Evolutionary conservation across 2,888 invertebrate genomes (phyloP), one percentile per base, ranked within the genome.

Genomic region (Tenthredo livida): DNA sequence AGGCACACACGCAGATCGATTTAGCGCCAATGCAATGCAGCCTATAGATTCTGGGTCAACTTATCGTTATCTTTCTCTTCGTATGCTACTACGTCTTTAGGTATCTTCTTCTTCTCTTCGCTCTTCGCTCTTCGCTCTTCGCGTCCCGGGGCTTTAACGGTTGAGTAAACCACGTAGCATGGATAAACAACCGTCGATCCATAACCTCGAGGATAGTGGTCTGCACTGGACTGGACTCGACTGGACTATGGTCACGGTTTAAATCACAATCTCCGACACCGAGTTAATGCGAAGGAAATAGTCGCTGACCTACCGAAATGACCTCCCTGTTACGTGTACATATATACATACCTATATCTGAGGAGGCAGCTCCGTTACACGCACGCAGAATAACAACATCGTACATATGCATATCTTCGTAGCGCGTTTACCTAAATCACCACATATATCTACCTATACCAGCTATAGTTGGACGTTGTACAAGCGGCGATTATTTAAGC

Each of bases 301-400:
- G 33, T 25, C 54, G 77, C 50, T 77, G 77, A 77, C 77, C 77
- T 77, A 77, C 50, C 77, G 77, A 77, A 77, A 77, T 77, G 77
- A 77, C 77, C 77, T 77, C 77, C 50, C 17, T 29, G 54, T 54
- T 77, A 75, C 73, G 73, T 73, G n/a, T 17, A 33, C 17, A 43
- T 58, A 7, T 21, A 58, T n/a, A n/a, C n/a, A 29, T 29, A 3
- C 29, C 9, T 43, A 21, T 40, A 15, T 12, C n/a, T 12, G 0
- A 47, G 21, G 29, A 75, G 15, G 47, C 25, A 47, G 47, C 6
- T 29, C 47, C 75, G 75, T 75, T 75, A 47, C 25, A 43, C n/a
- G 5, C 12, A 47, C 75, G 29, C 75, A 15, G n/a, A n/a, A n/a
- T n/a, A 72, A 72, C 40, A 29, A 29, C n/a, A 29, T 33, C 33